A percentile compares a stretch with the other conserved stretches of the same genome.
phyloP scores from a whole-genome alignment of 2,888 invertebrate species.

The Oconnorella tubifera region DNA sequence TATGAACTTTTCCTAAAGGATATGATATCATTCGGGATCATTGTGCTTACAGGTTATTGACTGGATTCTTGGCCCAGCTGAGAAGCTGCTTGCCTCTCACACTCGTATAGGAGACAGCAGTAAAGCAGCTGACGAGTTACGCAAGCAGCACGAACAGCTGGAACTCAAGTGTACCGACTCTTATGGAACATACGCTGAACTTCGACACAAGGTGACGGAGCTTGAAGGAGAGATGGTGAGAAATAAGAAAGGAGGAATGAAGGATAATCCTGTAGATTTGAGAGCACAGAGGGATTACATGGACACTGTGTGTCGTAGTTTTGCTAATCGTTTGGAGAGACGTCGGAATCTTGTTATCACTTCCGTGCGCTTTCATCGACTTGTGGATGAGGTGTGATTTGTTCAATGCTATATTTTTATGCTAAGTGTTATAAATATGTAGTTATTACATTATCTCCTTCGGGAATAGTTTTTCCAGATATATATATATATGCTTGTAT shows the following conservation, averaged over 20 bases:
- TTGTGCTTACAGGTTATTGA: conserved; percentile 65
- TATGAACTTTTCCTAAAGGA: too few species aligned
- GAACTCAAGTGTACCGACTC: conserved; percentile 75
- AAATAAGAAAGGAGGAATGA: conserved; percentile 49
- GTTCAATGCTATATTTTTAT: not conserved
- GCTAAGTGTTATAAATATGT: not conserved
- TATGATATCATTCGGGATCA: too few species aligned
- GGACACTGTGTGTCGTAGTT: conserved; percentile 76
- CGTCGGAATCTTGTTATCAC: conserved; percentile 71
- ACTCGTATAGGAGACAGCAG: conserved; percentile 65
- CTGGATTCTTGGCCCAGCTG: conserved; percentile 75
- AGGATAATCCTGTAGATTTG: conserved; percentile 62
- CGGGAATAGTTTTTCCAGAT: not conserved
- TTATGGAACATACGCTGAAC: conserved; percentile 73
- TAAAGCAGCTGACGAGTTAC: conserved; percentile 71
- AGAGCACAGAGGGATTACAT: conserved; percentile 74
- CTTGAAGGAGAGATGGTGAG: conserved; percentile 48
- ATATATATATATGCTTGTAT: conserved; percentile 4
- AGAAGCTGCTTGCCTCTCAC: conserved; percentile 69
- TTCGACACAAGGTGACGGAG: conserved; percentile 69
- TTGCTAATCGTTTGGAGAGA: conserved; percentile 70
- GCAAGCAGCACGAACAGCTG: conserved; percentile 71
- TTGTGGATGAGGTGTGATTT: conserved; percentile 67
- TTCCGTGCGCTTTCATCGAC: conserved; percentile 71
- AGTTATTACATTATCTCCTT: too few species aligned